Base-by-base conservation (phyloP, 2,113 vertebrate genomes). In the Megalops atlanticus region DNA sequence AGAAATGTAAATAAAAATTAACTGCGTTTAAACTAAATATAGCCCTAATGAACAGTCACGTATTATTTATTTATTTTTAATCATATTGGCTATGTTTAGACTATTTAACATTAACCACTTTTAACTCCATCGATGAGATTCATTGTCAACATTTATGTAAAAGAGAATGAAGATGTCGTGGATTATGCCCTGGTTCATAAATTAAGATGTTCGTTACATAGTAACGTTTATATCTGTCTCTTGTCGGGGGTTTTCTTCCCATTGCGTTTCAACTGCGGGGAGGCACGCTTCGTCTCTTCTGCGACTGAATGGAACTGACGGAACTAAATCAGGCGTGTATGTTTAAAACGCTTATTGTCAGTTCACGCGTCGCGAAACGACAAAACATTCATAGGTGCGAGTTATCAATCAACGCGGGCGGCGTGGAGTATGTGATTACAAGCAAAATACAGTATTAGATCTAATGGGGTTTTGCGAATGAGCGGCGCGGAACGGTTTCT, bases 301-400 rank as follows among this genome's bases (percentile, higher is more conserved):
- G 69, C 16, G 69, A 71, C 69, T 71, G 69, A 71, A 16, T 71
- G 33, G 69, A 71, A 71, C 69, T 36, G 69, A 71, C 69, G 18
- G 69, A 71, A 71, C 36, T 38, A 35, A 71, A 71, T 71, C 36
- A 71, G 69, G 69, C 69, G 36, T 71, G 69, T 16, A 70, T 33
- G 68, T 70, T 35, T 70, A 36, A 70, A 71, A 31, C 69, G 35
- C 69, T 38, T 31, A 64, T 35, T 38, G 69, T 71, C 69, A 71
- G 69, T 38, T 71, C 33, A 38, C 31, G 69, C 69, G 69, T 18
- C 33, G 69, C 18, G 69, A 71, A 71, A 71, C 27, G 69, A 71
- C 36, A 71, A 71, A 71, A 71, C 69, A 71, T 71, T 36, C 33
- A 10, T 38, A 38, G 36, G 12, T 71, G 69, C 69, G 1, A 12